Evolutionary conservation across 2,797 vertebrate genomes (phyloP).

Genomic region (Tadarida brasiliensis): DNA sequence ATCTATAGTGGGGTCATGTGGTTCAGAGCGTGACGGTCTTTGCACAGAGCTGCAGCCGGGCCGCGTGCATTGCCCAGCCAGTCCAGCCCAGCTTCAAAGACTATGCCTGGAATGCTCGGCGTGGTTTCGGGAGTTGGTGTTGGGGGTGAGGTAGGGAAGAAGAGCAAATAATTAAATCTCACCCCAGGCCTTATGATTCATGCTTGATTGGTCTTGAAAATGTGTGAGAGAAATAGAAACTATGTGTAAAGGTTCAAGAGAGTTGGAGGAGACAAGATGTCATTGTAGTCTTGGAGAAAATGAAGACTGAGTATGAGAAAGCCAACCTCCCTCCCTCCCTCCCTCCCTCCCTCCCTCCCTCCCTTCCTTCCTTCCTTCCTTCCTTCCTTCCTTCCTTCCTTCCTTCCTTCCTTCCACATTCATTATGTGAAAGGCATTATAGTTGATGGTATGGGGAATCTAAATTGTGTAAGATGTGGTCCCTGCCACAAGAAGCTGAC

Average conservation of each 20-base stretch:
- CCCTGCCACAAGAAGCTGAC: not conserved
- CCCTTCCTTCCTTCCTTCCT: not conserved
- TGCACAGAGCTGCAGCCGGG: not conserved
- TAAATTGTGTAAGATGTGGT: not conserved
- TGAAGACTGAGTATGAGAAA: not conserved
- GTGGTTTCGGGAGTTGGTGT: not conserved
- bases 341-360: not conserved
- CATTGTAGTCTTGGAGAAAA: not conserved
- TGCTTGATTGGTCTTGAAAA: not conserved
- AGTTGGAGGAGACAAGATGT: not conserved
- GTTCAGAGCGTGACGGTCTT: not conserved
- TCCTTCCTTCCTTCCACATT: not conserved
- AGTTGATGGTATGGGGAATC: not conserved
- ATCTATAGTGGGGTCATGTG: not conserved
- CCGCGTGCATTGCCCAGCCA: not conserved
- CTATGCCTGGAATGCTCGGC: not conserved
- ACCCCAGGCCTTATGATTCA: not conserved
- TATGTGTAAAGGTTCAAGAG: slow-evolving; percentile 6
- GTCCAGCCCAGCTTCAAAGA: not conserved
- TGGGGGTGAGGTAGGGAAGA: not conserved
- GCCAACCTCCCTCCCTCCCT: not conserved
- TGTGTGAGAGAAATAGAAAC: not conserved
- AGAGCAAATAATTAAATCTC: not conserved
- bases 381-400: not conserved
- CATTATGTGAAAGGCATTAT: not conserved